Conservation (phyloP, 2,113 vertebrate species). For the Daubentonia madagascariensis region DNA sequence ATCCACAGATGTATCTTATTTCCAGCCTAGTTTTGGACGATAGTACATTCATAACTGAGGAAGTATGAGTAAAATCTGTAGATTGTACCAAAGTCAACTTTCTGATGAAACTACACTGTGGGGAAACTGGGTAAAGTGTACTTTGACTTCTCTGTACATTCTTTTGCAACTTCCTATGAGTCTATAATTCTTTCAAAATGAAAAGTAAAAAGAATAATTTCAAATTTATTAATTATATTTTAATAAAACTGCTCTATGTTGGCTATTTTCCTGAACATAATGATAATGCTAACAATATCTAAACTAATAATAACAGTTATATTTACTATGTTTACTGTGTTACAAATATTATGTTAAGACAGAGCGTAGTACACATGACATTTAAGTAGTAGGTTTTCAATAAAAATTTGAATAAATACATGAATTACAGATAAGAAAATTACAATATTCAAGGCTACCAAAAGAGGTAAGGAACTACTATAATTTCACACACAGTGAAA, state of each 20-base stretch:
- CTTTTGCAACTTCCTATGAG: not conserved
- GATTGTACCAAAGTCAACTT: not conserved
- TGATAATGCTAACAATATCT: not conserved
- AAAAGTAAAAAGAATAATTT: not conserved
- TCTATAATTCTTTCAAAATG: not conserved
- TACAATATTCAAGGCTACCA: not conserved
- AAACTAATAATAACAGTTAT: not conserved
- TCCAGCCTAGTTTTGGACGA: not conserved
- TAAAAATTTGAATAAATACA: not conserved
- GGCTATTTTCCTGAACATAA: not conserved
- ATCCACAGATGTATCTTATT: not conserved
- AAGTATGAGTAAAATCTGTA: not conserved
- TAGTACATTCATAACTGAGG: not conserved
- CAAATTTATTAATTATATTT: slow-evolving; percentile 1
- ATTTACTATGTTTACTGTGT: not conserved
- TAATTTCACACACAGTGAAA: slow-evolving; percentile 5
- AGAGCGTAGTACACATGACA: not conserved
- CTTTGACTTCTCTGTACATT: not conserved
- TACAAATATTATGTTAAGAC: not conserved
- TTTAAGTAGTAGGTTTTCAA: not conserved
- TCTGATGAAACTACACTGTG: not conserved
- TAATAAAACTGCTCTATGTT: not conserved
- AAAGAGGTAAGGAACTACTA: not conserved
- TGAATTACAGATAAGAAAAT: not conserved
- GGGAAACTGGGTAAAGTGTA: not conserved